phyloP scores from a whole-genome alignment of 1,140 invertebrate genomes.

The Centruroides vittatus region DNA sequence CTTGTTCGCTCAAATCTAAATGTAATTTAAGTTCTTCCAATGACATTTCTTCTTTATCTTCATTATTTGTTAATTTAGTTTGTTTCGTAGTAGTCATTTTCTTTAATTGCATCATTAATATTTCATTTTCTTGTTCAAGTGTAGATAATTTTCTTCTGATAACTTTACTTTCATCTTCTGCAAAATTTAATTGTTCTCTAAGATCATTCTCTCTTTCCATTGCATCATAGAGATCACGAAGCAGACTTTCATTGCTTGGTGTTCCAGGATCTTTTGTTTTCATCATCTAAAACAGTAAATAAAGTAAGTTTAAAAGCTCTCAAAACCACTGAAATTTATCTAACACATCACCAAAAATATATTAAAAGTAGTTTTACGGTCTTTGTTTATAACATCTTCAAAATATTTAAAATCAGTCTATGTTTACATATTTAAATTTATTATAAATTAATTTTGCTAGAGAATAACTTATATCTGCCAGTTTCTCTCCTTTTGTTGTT shows the following conservation, averaged over 20 bases:
- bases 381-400: no score
- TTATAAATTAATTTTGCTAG: no score
- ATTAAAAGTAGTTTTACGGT: no score
- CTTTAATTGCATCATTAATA: conserved; percentile 76
- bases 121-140: conserved; percentile 87
- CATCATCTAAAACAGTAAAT: no score
- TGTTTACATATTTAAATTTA: no score
- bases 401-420: no score
- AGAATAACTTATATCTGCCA: no score
- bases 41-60: conserved; percentile 44
- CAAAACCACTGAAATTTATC: no score
- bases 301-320: no score
- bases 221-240: conserved; percentile 74
- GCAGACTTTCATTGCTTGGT: conserved; percentile 46
- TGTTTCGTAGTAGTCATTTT: conserved; percentile 51
- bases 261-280: conserved; percentile 27
- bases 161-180: conserved; percentile 74
- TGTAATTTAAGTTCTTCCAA: conserved; percentile 57
- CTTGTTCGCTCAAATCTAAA: conserved; percentile 73
- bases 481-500: no score
- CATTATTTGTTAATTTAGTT: background rate
- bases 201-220: conserved; percentile 83
- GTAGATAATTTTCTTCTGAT: conserved; percentile 70
- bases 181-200: conserved; percentile 72
- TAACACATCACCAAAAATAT: no score